Conservation (phyloP, 2,797 vertebrate species). For the Buceros bicornis region DNA sequence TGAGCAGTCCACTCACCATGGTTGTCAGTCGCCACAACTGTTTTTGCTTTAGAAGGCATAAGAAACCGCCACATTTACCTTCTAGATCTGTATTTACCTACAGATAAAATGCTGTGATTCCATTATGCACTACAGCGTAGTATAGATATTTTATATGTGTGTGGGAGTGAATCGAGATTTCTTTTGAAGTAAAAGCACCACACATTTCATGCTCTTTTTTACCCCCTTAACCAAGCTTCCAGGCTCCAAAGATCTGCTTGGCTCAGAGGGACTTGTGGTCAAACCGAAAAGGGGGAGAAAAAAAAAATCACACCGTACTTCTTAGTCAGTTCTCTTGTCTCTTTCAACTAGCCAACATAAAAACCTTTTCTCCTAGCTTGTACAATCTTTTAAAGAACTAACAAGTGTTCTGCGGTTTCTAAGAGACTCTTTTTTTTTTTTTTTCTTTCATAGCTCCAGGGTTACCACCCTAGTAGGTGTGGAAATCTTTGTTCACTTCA, state of each 20-base stretch:
- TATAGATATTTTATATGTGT: neutral
- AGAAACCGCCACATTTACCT: neutral
- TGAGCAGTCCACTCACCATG: accelerated
- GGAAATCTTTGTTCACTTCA: conserved; percentile 77
- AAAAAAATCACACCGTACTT: conserved; percentile 29
- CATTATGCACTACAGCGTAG: neutral
- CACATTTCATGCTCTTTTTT: neutral
- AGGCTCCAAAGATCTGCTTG: conserved; percentile 14
- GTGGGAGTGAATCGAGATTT: neutral
- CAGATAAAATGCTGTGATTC: neutral
- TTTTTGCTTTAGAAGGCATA: neutral
- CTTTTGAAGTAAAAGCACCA: neutral
- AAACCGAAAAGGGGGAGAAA: conserved; percentile 1
- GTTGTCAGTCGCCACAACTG: neutral
- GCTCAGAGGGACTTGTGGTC: conserved; percentile 24
- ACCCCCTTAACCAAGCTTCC: neutral
- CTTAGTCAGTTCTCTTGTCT: conserved; percentile 61
- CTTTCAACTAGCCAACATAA: conserved; percentile 73
- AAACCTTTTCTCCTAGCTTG: conserved; percentile 63
- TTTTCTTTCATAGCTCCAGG: conserved; percentile 66
- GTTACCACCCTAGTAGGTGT: conserved; percentile 72
- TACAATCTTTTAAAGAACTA: conserved; percentile 72
- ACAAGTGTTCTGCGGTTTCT: conserved; percentile 75
- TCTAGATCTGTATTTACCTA: neutral
- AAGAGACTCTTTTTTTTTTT: conserved; percentile 57